A percentile compares a stretch with the other conserved stretches of the same genome.
phyloP scores from a whole-genome alignment of 2,797 vertebrate species.

The Glyptemys insculpta region DNA sequence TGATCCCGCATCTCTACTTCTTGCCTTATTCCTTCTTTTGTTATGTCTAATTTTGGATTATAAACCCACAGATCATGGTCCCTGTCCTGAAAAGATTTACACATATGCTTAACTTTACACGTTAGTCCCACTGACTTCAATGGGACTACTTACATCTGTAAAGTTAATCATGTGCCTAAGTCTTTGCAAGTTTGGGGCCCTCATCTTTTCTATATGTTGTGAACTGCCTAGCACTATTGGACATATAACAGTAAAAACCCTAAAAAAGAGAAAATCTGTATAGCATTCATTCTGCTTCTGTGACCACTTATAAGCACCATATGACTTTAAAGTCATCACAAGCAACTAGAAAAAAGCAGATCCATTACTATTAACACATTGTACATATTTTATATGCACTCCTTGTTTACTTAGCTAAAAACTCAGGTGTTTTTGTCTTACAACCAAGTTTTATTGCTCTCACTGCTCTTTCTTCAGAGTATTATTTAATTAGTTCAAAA shows the following conservation, averaged over 20 bases:
- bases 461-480: constrained; percentile 59
- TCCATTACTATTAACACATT: not conserved
- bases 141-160: not conserved
- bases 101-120: not conserved
- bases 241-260: not conserved
- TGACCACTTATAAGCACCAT: not conserved
- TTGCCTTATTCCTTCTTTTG: not conserved
- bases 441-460: constrained; percentile 28
- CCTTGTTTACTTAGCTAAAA: constrained; percentile 10
- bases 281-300: not conserved
- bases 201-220: not conserved
- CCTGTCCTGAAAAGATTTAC: not conserved
- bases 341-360: not conserved
- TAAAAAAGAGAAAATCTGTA: not conserved
- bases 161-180: not conserved
- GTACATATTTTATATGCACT: not conserved
- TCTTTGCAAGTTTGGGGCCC: not conserved
- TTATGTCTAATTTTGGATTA: not conserved
- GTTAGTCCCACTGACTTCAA: not conserved
- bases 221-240: not conserved
- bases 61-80: not conserved
- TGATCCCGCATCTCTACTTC: not conserved
- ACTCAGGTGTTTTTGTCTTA: constrained; percentile 16
- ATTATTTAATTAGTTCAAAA: constrained; percentile 67
- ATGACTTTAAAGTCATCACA: rapidly evolving